A percentile compares a stretch with the other conserved stretches of the same genome.
Evolutionary conservation across 2,888 invertebrate species (phyloP).

Genomic region (Tupiocoris notatus): DNA sequence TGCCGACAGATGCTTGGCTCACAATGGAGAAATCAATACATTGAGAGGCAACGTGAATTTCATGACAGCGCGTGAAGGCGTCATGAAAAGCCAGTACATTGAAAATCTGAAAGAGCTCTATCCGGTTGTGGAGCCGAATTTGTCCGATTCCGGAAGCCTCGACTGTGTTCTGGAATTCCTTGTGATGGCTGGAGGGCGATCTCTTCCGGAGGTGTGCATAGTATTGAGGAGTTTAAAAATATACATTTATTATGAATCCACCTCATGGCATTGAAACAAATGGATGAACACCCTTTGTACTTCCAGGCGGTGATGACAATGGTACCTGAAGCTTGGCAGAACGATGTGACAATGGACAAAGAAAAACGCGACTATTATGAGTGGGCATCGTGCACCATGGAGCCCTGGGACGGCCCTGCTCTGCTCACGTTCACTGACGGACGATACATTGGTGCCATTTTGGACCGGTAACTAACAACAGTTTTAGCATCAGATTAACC

Average conservation of each 20-base stretch:
- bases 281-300: too few species aligned
- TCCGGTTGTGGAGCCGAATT: slow-evolving; percentile 95
- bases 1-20: slow-evolving; percentile 70
- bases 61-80: slow-evolving; percentile 98
- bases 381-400: slow-evolving; percentile 98
- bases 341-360: slow-evolving; percentile 85
- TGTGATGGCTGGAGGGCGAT: slow-evolving; percentile 85
- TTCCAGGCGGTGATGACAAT: slow-evolving; percentile 92
- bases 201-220: slow-evolving; percentile 78
- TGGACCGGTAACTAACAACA: slow-evolving; percentile 57
- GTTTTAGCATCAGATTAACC: too few species aligned
- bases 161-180: slow-evolving; percentile 98
- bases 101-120: slow-evolving; percentile 83
- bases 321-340: slow-evolving; percentile 99
- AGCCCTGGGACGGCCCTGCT: slow-evolving; percentile 99
- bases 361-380: slow-evolving; percentile 95
- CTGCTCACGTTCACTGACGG: slow-evolving; percentile 97
- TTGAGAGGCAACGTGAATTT: slow-evolving; percentile 96
- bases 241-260: too few species aligned
- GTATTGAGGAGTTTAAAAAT: too few species aligned
- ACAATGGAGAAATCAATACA: slow-evolving; percentile 99
- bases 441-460: slow-evolving; percentile 81
- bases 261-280: too few species aligned
- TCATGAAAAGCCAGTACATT: slow-evolving; percentile 84
- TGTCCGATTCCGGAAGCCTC: slow-evolving; percentile 95